Evolutionary conservation across 2,797 vertebrate genomes (phyloP).

Genomic region (Pipistrellus pipistrellus): DNA sequence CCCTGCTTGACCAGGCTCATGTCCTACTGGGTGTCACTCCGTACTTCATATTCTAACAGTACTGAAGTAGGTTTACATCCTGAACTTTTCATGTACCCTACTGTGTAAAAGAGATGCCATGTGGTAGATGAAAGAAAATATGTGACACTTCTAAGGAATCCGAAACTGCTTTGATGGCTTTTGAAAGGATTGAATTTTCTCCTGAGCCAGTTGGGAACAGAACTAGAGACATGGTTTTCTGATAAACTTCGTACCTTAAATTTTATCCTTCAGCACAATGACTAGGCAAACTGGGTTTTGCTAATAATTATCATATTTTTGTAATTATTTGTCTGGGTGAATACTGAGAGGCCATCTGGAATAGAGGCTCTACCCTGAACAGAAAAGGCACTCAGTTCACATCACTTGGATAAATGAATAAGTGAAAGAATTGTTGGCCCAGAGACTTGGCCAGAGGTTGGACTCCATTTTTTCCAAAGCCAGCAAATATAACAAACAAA

Average conservation of each 20-base stretch:
- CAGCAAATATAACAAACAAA: constrained; percentile 56
- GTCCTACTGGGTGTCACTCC: background rate
- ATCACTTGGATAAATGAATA: constrained; percentile 35
- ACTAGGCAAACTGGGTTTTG: background rate
- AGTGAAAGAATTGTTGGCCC: constrained; percentile 22
- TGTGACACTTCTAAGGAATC: background rate
- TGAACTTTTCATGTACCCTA: background rate
- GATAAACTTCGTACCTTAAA: background rate
- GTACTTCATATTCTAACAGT: background rate
- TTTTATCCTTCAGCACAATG: constrained; percentile 3
- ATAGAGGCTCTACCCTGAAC: background rate
- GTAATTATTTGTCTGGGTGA: background rate
- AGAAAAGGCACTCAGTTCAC: constrained; percentile 26
- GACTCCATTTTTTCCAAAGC: background rate
- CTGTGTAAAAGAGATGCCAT: background rate
- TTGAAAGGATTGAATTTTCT: constrained; percentile 29
- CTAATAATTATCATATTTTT: constrained; percentile 1
- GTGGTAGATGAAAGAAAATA: background rate
- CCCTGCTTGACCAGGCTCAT: background rate
- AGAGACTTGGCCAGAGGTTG: background rate
- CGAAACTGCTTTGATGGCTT: constrained; percentile 5
- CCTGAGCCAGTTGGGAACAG: background rate
- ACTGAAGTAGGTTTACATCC: constrained; percentile 28
- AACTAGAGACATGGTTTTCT: background rate
- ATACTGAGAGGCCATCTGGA: background rate